phyloP scores from a whole-genome alignment of 2,797 vertebrate species.

The Chelidonichthys spinosus region DNA sequence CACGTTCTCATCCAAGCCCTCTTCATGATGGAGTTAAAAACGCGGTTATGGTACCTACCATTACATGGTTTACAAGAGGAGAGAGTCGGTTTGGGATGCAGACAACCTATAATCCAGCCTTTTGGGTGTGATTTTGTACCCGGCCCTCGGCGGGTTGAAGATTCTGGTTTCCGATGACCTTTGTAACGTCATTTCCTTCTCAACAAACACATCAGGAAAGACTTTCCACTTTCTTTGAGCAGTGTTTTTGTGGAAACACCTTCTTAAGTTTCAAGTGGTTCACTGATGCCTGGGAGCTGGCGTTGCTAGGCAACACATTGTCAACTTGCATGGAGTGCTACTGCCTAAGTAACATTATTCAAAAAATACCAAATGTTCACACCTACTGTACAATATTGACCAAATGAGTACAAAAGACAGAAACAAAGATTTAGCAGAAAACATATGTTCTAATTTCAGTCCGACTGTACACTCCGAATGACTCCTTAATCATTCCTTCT shows the following conservation, averaged over 20 bases:
- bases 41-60: background rate
- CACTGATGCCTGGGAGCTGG: background rate
- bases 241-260: background rate
- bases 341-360: background rate
- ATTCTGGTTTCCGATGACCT: no score
- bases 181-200: no score
- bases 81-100: background rate
- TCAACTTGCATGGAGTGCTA: background rate
- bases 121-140: no score
- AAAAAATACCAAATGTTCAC: no score
- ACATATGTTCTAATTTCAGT: background rate
- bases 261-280: background rate
- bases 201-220: no score
- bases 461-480: background rate
- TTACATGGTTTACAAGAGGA: background rate
- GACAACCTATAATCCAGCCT: no score
- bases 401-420: background rate
- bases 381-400: background rate
- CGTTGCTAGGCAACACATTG: background rate
- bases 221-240: no score
- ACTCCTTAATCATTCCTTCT: background rate
- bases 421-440: background rate
- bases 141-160: no score
- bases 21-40: slow-evolving; percentile 9
- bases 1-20: slow-evolving; percentile 26